A percentile compares a stretch with the other conserved stretches of the same genome.
Conservation (phyloP, 92 coral and sea anemone species). For the Parazoanthus atlanticus region DNA sequence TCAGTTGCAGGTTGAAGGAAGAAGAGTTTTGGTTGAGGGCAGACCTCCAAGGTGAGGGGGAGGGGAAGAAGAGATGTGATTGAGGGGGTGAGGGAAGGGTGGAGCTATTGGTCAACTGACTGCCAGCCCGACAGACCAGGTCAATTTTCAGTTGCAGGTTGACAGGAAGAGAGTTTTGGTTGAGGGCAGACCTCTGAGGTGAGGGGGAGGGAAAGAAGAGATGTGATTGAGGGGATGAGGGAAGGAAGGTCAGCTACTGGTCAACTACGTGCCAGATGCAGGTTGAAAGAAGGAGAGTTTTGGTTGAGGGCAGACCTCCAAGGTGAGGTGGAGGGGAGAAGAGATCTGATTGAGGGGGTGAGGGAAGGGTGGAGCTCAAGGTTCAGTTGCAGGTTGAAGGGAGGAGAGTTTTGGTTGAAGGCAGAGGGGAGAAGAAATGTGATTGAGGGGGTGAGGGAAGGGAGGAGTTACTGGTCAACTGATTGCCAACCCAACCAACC, state of each 20-base stretch:
- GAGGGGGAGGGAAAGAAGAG: too few species aligned
- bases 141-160: too few species aligned
- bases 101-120: too few species aligned
- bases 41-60: conserved; percentile 59
- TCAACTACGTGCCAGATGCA: too few species aligned
- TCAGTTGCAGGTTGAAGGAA: conserved; percentile 97
- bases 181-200: conserved; percentile 41
- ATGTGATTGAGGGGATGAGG: too few species aligned
- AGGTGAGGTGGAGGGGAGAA: background rate
- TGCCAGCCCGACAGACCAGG: too few species aligned
- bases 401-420: conserved; percentile 79
- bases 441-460: too few species aligned
- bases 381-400: conserved; percentile 98
- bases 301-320: conserved; percentile 38
- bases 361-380: conserved; percentile 19
- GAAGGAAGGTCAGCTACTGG: too few species aligned
- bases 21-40: conserved; percentile 83
- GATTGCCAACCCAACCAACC: too few species aligned
- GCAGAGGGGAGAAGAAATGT: conserved; percentile 38
- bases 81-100: too few species aligned
- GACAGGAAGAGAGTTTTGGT: background rate
- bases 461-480: too few species aligned
- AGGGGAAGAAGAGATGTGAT: background rate
- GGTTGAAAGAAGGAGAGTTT: background rate
- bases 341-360: too few species aligned